A percentile compares a stretch with the other conserved stretches of the same genome.
phyloP scores from a whole-genome alignment of 2,888 invertebrate genomes.

The Helicoverpa assulta region DNA sequence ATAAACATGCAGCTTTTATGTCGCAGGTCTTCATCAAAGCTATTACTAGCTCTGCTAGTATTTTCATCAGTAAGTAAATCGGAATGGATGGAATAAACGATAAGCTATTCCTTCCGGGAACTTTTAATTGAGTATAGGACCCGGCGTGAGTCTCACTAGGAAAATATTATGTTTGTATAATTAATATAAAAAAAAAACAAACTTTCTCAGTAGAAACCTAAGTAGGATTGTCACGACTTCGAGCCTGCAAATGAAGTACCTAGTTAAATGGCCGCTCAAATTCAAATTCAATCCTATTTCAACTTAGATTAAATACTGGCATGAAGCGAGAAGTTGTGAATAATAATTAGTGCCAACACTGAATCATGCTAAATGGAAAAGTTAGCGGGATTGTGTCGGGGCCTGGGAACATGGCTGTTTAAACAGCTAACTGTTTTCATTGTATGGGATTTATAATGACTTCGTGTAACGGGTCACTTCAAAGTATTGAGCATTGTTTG shows the following conservation, averaged over 20 bases:
- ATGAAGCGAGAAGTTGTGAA: constrained; percentile 7
- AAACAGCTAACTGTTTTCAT: neutral
- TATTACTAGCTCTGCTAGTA: too few relatives aligned
- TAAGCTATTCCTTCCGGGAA: too few relatives aligned
- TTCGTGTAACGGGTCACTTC: neutral
- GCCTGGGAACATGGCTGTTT: neutral
- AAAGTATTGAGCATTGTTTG: too few relatives aligned
- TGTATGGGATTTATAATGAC: constrained; percentile 1
- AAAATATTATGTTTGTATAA: too few relatives aligned
- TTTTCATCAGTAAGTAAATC: too few relatives aligned
- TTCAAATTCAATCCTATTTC: constrained; percentile 16
- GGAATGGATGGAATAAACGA: too few relatives aligned
- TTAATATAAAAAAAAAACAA: too few relatives aligned
- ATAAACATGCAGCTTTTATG: too few relatives aligned
- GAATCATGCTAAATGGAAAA: constrained; percentile 3
- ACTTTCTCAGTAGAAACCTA: too few relatives aligned
- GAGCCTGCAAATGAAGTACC: neutral
- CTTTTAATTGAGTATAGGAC: too few relatives aligned
- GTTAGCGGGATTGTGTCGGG: neutral
- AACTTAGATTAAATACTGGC: constrained; percentile 20
- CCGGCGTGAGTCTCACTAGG: too few relatives aligned
- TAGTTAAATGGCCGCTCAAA: constrained; percentile 7
- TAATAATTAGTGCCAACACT: constrained; percentile 11
- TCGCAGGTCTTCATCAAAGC: too few relatives aligned
- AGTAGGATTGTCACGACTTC: neutral